phyloP scores from a whole-genome alignment of 2,888 invertebrate species.

The Rhorus exstirpatorius region DNA sequence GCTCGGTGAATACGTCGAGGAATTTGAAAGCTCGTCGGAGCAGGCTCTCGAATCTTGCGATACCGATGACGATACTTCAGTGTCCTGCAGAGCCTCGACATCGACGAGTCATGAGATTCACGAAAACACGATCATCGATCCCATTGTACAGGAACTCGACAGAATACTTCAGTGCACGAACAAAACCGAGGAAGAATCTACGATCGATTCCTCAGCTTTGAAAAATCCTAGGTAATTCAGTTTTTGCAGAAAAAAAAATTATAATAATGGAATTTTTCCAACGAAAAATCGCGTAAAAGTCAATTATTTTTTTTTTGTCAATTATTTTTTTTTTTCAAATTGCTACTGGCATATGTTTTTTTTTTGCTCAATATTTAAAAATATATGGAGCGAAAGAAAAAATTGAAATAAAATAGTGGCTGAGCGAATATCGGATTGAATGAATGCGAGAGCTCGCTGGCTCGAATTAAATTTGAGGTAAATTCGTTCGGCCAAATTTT shows the following conservation, averaged over 20 bases:
- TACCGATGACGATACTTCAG: constrained; percentile 35
- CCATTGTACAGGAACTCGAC: constrained; percentile 74
- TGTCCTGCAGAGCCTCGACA: constrained; percentile 23
- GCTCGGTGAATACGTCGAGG: constrained; percentile 49
- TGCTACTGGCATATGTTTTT: too few relatives aligned
- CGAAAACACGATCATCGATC: constrained; percentile 71
- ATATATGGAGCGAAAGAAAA: too few relatives aligned
- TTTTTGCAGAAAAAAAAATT: not conserved
- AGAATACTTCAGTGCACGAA: constrained; percentile 71
- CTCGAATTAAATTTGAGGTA: too few relatives aligned
- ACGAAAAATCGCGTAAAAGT: too few relatives aligned
- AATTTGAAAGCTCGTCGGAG: constrained; percentile 39
- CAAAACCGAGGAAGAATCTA: constrained; percentile 39
- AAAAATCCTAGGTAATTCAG: constrained; percentile 56
- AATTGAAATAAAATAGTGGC: too few relatives aligned
- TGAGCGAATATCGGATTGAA: too few relatives aligned
- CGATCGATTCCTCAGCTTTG: not conserved
- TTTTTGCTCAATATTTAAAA: too few relatives aligned
- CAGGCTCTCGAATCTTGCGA: constrained; percentile 12
- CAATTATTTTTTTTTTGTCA: too few relatives aligned
- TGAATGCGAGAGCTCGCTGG: too few relatives aligned
- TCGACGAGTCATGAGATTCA: constrained; percentile 31
- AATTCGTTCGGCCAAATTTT: too few relatives aligned
- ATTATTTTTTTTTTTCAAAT: too few relatives aligned
- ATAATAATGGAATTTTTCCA: not conserved